Base-by-base conservation (phyloP, 35 echinoderm and acorn worm genomes). In the Ptychodera flava region DNA sequence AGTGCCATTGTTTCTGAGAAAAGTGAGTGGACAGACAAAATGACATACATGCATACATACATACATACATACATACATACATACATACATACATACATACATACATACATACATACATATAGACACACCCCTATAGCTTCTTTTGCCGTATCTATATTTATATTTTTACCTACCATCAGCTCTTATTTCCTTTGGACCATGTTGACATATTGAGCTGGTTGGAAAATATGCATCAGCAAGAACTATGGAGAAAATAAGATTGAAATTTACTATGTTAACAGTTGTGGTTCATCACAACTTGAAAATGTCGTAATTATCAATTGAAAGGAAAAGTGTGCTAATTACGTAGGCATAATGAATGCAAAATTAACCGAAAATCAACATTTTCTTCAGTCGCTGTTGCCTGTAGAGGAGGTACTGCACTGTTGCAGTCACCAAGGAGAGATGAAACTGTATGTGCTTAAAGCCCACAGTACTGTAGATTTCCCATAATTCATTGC, bases 191-290 rank as follows among this genome's bases (percentile, higher is more conserved):
- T 64, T 89, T 87, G 95, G 95, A 34, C 95, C 95, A 92, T 52
- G 75, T 64, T 86, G 35, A 82, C 90, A 91, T 27, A 98, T 90
- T 32, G 95, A 98, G 80, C 92, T 94, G 15, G 95, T 87, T 1
- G 95, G 95, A 38, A 98, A 98, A 84, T 98, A 91, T 29, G 92
- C 95, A 98, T 98, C 95, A 16, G 92, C 95, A 37, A 98, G 80
- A 80, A 98, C 95, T 98, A 80, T 27, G 85, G 33, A 76, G 78
- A 28, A 34, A 33, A 82, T 33, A 37, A 14, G 35, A 30, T 1
- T 36, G 29, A 37, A 22, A 35, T 82, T 31, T 82, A 34, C 31
- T 33, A 31, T 15, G 12, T 80, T 80, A 29, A 29, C 10, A 14
- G 30, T 29, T 14, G n/a, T 80, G 12, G 30, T 80, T 6, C 12